These are phyloP conservation scores for Drosophila infuscata DNA, from an alignment of 2,888 invertebrate species.

Conservation along the genomic window DNA sequence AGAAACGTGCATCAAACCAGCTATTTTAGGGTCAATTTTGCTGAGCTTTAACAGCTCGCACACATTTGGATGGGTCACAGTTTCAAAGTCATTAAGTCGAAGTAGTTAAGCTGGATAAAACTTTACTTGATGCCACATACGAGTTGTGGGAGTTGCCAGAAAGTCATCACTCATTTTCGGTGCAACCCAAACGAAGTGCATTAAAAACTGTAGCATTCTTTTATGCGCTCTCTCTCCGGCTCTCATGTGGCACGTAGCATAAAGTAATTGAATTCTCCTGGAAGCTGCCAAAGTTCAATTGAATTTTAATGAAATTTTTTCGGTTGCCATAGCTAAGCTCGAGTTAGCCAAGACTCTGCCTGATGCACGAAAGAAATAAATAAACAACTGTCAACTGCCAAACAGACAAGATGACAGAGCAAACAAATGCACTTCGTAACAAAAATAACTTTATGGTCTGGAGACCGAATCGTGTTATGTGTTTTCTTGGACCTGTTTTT, in stretches of 20 bases:
- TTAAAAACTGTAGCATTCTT: constrained; percentile 27
- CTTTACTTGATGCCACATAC: constrained; percentile 16
- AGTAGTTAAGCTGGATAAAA: constrained; percentile 22
- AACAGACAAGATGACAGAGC: constrained; percentile 7
- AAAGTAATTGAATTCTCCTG: constrained; percentile 60
- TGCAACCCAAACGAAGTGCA: constrained; percentile 1
- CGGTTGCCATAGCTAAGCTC: constrained; percentile 28
- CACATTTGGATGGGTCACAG: constrained; percentile 13
- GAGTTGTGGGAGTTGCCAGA: constrained; percentile 13
- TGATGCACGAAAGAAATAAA: constrained; percentile 28
- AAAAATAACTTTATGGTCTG: constrained; percentile 23
- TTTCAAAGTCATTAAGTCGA: constrained; percentile 60
- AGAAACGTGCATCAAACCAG: neutral
- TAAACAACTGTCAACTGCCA: constrained; percentile 40
- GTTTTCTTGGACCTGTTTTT: neutral
- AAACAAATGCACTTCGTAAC: constrained; percentile 27
- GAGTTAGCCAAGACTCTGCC: constrained; percentile 6
- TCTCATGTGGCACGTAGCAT: constrained; percentile 37
- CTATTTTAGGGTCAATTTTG: neutral
- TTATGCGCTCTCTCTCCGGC: constrained; percentile 14
- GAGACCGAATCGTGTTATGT: neutral
- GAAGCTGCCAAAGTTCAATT: constrained; percentile 63
- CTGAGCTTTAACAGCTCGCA: constrained; percentile 9
- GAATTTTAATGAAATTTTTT: constrained; percentile 63
- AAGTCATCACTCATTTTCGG: constrained; percentile 26